A percentile compares a stretch with the other conserved stretches of the same genome.
These are phyloP conservation scores for Carabus problematicus DNA, from an alignment of 2,888 invertebrate genomes.

Conservation along the genomic window DNA sequence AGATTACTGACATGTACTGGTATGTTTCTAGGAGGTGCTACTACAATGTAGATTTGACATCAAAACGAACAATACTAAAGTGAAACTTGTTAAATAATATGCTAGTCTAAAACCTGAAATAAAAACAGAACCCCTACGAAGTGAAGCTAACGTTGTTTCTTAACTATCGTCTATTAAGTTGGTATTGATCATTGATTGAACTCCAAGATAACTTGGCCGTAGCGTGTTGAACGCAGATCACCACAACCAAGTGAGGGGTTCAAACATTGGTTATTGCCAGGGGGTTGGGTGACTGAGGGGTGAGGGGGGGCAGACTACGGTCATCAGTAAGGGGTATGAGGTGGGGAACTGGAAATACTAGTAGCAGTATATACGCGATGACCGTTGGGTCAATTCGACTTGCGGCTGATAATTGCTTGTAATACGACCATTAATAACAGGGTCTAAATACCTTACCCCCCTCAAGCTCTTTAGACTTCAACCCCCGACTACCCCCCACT, in stretches of 20 bases:
- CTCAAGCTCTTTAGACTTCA: background rate
- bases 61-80: too few relatives aligned
- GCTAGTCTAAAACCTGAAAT: background rate
- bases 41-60: too few relatives aligned
- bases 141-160: background rate
- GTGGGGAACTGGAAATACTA: background rate
- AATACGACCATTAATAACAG: constrained; percentile 39
- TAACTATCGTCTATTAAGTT: background rate
- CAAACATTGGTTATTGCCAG: constrained; percentile 19
- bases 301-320: background rate
- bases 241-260: constrained; percentile 16
- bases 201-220: constrained; percentile 23
- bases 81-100: too few relatives aligned
- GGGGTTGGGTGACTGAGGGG: background rate
- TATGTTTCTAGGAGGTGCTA: too few relatives aligned
- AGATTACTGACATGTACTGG: too few relatives aligned
- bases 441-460: constrained; percentile 23
- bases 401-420: constrained; percentile 40
- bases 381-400: constrained; percentile 34
- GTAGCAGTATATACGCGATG: constrained; percentile 18
- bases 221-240: constrained; percentile 39
- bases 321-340: too few relatives aligned
- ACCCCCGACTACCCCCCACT: background rate
- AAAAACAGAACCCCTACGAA: background rate
- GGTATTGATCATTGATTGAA: constrained; percentile 40